phyloP scores from a whole-genome alignment of 2,797 vertebrate species.

The Erithacus rubecula region DNA sequence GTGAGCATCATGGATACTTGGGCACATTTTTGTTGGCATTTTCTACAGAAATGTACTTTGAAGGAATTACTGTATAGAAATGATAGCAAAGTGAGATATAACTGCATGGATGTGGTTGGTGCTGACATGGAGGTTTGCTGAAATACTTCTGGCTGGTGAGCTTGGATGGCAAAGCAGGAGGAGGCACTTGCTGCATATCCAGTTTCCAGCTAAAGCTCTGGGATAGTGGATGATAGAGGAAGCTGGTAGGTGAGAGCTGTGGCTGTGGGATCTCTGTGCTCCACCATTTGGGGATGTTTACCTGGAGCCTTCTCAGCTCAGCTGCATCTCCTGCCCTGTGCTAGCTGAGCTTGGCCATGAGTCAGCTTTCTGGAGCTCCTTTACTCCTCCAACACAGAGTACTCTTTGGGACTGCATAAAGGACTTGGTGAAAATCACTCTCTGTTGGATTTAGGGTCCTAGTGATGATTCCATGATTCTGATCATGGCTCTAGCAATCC shows the following conservation, averaged over 20 bases:
- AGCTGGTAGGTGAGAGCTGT: not conserved
- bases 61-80: not conserved
- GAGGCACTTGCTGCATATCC: accelerated
- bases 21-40: not conserved
- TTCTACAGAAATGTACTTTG: not conserved
- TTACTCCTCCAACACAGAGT: not conserved
- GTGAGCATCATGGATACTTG: not conserved
- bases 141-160: not conserved
- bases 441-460: not conserved
- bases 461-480: not conserved
- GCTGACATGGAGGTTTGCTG: not conserved
- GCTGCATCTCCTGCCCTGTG: not conserved
- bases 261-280: not conserved
- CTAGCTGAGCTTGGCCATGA: not conserved
- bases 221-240: not conserved
- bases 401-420: not conserved
- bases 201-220: not conserved
- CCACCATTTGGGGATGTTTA: not conserved
- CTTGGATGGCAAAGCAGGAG: not conserved
- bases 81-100: not conserved
- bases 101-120: not conserved
- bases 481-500: not conserved
- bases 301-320: not conserved
- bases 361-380: not conserved
- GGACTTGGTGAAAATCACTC: not conserved